phyloP scores from a whole-genome alignment of 2,888 invertebrate genomes.

The Dynastes hyllus region DNA sequence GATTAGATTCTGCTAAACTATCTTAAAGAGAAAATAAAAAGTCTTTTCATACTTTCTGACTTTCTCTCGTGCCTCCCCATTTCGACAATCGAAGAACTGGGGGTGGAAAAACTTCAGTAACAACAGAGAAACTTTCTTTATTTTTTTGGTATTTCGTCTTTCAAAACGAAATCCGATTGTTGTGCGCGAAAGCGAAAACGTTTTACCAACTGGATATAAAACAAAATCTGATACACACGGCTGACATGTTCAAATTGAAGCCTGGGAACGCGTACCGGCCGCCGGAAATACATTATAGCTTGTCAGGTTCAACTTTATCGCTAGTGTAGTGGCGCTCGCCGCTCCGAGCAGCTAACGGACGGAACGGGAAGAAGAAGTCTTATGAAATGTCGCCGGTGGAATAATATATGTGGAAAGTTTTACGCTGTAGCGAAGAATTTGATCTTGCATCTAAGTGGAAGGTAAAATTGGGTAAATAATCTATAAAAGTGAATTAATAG shows the following conservation, averaged over 20 bases:
- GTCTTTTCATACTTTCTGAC: no score
- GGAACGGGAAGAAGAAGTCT: neutral
- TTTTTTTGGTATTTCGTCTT: neutral
- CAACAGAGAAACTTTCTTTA: no score
- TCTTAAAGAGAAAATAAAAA: no score
- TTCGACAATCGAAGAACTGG: no score
- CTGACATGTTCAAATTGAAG: constrained; percentile 24
- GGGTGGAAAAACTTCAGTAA: no score
- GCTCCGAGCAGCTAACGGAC: neutral
- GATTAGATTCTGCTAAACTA: no score
- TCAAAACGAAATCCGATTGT: neutral
- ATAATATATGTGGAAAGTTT: constrained; percentile 32
- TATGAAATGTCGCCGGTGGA: constrained; percentile 14
- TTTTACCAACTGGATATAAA: constrained; percentile 31
- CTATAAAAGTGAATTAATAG: no score
- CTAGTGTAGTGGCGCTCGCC: neutral
- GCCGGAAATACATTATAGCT: constrained; percentile 34
- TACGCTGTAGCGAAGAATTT: constrained; percentile 6
- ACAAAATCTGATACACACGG: constrained; percentile 29
- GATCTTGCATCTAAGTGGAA: neutral
- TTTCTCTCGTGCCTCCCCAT: no score
- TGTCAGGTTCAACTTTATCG: constrained; percentile 25
- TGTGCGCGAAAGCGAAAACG: neutral
- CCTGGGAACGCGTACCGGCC: constrained; percentile 13
- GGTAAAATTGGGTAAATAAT: no score